phyloP scores from a whole-genome alignment of 2,113 vertebrate species.

The Setophaga coronata region DNA sequence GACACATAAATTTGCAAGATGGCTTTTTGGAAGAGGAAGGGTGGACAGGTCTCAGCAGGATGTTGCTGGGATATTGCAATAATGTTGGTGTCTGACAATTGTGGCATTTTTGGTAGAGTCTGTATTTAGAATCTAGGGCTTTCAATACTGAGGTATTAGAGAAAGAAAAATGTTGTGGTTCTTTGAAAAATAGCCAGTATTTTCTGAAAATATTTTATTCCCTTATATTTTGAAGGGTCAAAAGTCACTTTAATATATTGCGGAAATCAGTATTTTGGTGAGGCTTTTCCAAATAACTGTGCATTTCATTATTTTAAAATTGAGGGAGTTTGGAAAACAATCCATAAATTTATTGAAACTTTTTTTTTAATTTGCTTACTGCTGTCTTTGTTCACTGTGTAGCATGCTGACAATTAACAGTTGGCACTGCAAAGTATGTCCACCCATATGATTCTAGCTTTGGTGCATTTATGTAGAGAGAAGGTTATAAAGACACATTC shows the following conservation, averaged over 20 bases:
- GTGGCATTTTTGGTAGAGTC: neutral
- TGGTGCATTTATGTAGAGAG: neutral
- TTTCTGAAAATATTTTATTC: neutral
- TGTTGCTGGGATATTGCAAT: neutral
- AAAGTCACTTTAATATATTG: neutral
- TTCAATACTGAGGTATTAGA: neutral
- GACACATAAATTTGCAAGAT: neutral
- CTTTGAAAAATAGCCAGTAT: neutral
- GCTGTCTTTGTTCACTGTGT: neutral
- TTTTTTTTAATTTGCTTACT: neutral
- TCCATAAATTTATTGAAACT: neutral
- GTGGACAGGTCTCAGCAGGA: rapidly evolving
- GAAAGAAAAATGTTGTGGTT: neutral
- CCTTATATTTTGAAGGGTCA: neutral
- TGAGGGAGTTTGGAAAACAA: neutral
- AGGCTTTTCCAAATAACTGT: neutral
- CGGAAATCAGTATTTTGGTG: neutral
- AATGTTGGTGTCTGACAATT: neutral
- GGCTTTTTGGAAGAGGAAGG: neutral
- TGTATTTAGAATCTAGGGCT: neutral
- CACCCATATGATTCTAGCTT: rapidly evolving
- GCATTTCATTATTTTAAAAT: neutral
- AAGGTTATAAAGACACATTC: neutral
- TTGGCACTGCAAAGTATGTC: neutral
- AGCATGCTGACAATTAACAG: neutral